phyloP scores from a whole-genome alignment of 2,797 vertebrate species.

The Orestias chungarensis region DNA sequence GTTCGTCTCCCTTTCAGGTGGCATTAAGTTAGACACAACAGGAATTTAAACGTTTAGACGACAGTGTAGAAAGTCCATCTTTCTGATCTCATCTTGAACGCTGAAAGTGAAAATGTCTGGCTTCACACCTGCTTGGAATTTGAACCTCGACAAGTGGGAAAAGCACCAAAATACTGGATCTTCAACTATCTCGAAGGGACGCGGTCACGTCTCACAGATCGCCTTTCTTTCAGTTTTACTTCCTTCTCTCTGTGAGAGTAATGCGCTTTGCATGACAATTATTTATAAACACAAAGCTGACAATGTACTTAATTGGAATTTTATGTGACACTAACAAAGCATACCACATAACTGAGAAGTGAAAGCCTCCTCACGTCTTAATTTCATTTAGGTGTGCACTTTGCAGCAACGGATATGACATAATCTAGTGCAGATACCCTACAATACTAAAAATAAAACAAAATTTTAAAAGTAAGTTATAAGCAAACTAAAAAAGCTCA shows the following conservation, averaged over 20 bases:
- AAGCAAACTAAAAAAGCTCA: too few relatives aligned
- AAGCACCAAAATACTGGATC: neutral
- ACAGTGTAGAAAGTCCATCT: neutral
- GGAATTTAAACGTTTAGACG: neutral
- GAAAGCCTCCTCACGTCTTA: too few relatives aligned
- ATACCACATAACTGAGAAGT: neutral
- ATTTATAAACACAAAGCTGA: neutral
- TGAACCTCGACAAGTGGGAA: neutral
- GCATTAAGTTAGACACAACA: too few relatives aligned
- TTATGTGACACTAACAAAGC: neutral
- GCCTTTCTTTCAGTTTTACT: constrained; percentile 1
- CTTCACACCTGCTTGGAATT: neutral
- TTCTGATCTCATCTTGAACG: too few relatives aligned
- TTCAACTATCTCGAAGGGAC: neutral
- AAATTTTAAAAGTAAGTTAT: too few relatives aligned
- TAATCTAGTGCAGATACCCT: too few relatives aligned
- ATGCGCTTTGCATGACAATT: neutral
- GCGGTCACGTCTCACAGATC: neutral
- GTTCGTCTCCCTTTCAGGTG: constrained; percentile 84
- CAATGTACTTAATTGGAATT: neutral
- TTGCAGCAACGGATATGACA: too few relatives aligned
- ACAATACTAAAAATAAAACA: too few relatives aligned
- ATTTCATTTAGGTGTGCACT: too few relatives aligned
- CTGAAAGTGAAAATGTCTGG: neutral
- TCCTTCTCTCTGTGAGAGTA: neutral